These are phyloP conservation scores for Drosophila ustulata DNA, from an alignment of 2,888 invertebrate genomes.

Conservation along the genomic window DNA sequence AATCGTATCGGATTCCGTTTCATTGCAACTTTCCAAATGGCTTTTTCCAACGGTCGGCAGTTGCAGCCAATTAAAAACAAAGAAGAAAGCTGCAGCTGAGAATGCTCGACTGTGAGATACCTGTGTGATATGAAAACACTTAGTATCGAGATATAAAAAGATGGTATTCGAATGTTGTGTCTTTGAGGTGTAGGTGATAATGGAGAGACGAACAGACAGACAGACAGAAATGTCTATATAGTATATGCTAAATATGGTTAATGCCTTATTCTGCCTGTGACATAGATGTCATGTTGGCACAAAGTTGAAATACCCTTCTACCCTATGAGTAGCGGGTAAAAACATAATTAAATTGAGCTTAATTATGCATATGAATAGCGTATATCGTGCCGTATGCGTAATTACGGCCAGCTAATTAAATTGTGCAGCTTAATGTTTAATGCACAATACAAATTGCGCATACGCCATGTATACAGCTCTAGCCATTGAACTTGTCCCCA, in stretches of 20 bases:
- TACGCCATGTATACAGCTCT: constrained; percentile 45
- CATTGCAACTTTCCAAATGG: constrained; percentile 26
- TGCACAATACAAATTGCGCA: constrained; percentile 67
- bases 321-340: background rate
- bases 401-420: constrained; percentile 45
- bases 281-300: too few species aligned
- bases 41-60: constrained; percentile 7
- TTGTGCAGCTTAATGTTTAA: constrained; percentile 29
- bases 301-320: too few species aligned
- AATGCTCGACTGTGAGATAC: too few species aligned
- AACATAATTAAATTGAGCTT: constrained; percentile 48
- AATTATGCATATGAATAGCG: constrained; percentile 56
- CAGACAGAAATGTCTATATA: too few species aligned
- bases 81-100: too few species aligned
- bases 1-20: constrained; percentile 26
- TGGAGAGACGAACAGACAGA: too few species aligned
- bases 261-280: too few species aligned
- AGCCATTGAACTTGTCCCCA: constrained; percentile 75
- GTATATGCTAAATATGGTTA: too few species aligned
- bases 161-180: too few species aligned
- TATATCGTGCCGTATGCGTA: constrained; percentile 54
- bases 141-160: too few species aligned
- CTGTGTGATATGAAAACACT: too few species aligned
- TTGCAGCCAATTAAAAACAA: constrained; percentile 35
- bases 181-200: too few species aligned